Conservation (phyloP, 2,797 vertebrate genomes). For the Cetoscarus ocellatus region DNA sequence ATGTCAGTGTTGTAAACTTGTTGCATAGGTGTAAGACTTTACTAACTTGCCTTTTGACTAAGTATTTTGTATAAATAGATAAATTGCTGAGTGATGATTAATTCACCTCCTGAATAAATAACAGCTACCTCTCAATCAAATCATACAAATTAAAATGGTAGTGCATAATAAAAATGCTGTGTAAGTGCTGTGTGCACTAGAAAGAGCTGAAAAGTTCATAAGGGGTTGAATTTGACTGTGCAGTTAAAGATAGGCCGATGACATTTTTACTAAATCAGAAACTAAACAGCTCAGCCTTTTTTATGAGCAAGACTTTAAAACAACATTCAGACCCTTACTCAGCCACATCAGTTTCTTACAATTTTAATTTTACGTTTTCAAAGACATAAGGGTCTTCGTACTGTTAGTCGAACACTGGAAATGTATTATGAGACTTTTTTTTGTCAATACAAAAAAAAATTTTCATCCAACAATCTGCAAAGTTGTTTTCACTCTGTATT, state of each 20-base stretch:
- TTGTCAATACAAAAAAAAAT: conserved; percentile 4
- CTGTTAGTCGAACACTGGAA: conserved; percentile 45
- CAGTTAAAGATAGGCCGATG: neutral
- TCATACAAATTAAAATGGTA: neutral
- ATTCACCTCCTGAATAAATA: neutral
- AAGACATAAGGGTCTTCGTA: conserved; percentile 6
- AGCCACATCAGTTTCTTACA: conserved; percentile 16
- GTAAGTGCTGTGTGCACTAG: neutral
- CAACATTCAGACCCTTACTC: neutral
- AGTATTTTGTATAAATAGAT: neutral
- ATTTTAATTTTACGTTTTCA: conserved; percentile 18
- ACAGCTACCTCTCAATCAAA: neutral
- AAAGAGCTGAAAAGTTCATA: neutral
- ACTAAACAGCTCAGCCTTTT: neutral
- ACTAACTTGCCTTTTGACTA: neutral
- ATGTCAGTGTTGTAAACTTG: neutral
- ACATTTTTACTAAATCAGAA: neutral
- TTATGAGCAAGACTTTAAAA: conserved; percentile 14
- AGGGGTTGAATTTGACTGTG: neutral
- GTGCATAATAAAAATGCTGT: neutral
- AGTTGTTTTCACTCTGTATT: conserved; percentile 26
- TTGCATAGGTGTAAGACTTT: neutral
- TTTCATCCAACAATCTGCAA: conserved; percentile 19
- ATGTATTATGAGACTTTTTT: conserved; percentile 2
- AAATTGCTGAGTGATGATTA: neutral